phyloP scores from a whole-genome alignment of 2,888 invertebrate species.

The Drosophila pseudotalamancana region DNA sequence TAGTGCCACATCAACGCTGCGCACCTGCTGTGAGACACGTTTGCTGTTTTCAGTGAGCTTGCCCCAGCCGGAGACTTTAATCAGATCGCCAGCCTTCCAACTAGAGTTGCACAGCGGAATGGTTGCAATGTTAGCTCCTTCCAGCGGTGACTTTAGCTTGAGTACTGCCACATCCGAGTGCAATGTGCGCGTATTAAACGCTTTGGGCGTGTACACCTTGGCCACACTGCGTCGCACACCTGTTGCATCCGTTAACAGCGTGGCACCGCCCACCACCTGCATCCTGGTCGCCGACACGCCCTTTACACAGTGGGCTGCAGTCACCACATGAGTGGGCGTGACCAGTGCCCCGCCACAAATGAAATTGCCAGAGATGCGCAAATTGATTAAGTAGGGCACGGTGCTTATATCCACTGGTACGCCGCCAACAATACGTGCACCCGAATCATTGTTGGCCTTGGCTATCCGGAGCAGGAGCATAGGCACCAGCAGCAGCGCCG shows the following conservation, averaged over 20 bases:
- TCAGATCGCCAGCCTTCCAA: slow-evolving; percentile 53
- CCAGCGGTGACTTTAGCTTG: slow-evolving; percentile 58
- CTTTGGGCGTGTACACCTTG: slow-evolving; percentile 60
- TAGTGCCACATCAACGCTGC: slow-evolving; percentile 67
- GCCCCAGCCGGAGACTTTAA: slow-evolving; percentile 81
- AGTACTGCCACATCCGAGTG: slow-evolving; percentile 79
- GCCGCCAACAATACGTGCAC: slow-evolving; percentile 75
- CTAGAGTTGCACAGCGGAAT: slow-evolving; percentile 68
- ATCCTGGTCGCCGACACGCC: slow-evolving; percentile 54
- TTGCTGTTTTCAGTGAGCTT: slow-evolving; percentile 50
- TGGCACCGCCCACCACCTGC: slow-evolving; percentile 69
- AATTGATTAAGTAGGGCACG: slow-evolving; percentile 72
- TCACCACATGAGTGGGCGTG: slow-evolving; percentile 72
- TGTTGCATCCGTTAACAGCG: slow-evolving; percentile 52
- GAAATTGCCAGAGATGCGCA: slow-evolving; percentile 62
- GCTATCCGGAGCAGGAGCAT: slow-evolving; percentile 23
- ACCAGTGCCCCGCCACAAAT: slow-evolving; percentile 81
- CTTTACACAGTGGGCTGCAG: slow-evolving; percentile 81
- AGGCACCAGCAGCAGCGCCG: slow-evolving; percentile 4
- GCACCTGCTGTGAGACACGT: slow-evolving; percentile 64
- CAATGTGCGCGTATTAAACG: slow-evolving; percentile 57
- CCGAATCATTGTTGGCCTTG: slow-evolving; percentile 39
- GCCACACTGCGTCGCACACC: slow-evolving; percentile 58
- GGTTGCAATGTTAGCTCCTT: slow-evolving; percentile 64
- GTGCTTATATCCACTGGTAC: slow-evolving; percentile 53